Evolutionary conservation across 2,888 invertebrate genomes (phyloP).

Genomic region (Cyrtodaria siliqua): DNA sequence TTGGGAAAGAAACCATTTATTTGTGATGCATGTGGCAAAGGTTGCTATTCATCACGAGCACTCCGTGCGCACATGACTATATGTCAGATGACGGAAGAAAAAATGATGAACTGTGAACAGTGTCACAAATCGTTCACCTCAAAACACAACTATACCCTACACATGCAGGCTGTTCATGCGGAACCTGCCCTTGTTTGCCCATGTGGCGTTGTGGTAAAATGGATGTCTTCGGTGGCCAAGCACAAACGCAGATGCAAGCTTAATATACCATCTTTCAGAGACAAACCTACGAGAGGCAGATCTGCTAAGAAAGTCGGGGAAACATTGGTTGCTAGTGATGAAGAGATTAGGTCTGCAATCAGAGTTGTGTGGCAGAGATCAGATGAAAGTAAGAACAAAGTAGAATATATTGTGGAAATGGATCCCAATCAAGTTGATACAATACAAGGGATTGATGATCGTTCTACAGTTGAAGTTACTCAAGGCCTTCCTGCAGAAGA

Average conservation of each 20-base stretch:
- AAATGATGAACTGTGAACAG: constrained; percentile 27
- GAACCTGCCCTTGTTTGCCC: constrained; percentile 31
- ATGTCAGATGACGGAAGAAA: constrained; percentile 23
- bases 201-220: constrained; percentile 38
- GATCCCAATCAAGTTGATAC: neutral
- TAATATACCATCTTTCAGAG: neutral
- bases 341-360: neutral
- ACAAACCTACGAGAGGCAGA: neutral
- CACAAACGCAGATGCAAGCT: constrained; percentile 42
- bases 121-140: constrained; percentile 31
- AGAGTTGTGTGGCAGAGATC: neutral
- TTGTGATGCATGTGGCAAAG: constrained; percentile 33
- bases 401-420: neutral
- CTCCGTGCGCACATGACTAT: neutral
- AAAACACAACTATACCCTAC: constrained; percentile 33
- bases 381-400: neutral
- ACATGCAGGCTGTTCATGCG: constrained; percentile 41
- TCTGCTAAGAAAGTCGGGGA: neutral
- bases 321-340: neutral
- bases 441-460: too few relatives aligned
- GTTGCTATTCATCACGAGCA: constrained; percentile 19
- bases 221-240: constrained; percentile 51
- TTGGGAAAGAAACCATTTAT: constrained; percentile 18
- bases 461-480: too few relatives aligned
- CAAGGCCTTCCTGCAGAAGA: too few relatives aligned